Base-by-base conservation (phyloP, 2,113 vertebrate genomes). In the Fulica atra region DNA sequence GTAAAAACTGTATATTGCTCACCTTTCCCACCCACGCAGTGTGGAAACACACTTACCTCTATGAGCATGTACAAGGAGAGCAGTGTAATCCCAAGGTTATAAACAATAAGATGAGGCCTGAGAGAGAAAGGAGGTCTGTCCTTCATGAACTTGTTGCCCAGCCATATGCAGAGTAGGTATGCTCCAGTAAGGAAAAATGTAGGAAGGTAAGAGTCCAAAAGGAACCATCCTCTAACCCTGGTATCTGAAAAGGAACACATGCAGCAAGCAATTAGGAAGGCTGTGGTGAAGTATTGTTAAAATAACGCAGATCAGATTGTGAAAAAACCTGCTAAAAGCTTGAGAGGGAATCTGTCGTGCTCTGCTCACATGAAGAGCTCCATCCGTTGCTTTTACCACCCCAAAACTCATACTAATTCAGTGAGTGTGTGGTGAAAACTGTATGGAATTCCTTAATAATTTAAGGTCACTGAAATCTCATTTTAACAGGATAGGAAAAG, bases 201-300 rank as follows among this genome's bases (percentile, higher is more conserved):
- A 56, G 99, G 99, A 87, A 99, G 98, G 93, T 98, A 99, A 51
- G 99, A 99, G 92, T 99, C 99, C 98, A 99, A 86, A 97, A 99
- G 95, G 79, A 99, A 95, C 99, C 99, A 99, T 91, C 99, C 99
- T 98, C 98, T 97, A 89, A 99, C 98, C 79, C 99, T 98, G 77
- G 98, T 4, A 96, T 99, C 99, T 99, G 95, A 29, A 97, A 97
- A 95, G 86, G 95, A 92, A 76, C 31, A 91, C 13, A 72, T 0
- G 2, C 11, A 54, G 64, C 31, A 78, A 76, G 46, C 25, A 63
- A n/a, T 92, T 81, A 61, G 51, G 46, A 24, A 6, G 23, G 42
- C 5, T 51, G 2, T 10, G 12, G 15, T 26, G 28, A 85, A 92
- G 9, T 25, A 36, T 33, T 54, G 36, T 11, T 92, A 51, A 90